These are phyloP conservation scores for Meliscaeva auricollis DNA, from an alignment of 2,888 invertebrate genomes.

Conservation along the genomic window DNA sequence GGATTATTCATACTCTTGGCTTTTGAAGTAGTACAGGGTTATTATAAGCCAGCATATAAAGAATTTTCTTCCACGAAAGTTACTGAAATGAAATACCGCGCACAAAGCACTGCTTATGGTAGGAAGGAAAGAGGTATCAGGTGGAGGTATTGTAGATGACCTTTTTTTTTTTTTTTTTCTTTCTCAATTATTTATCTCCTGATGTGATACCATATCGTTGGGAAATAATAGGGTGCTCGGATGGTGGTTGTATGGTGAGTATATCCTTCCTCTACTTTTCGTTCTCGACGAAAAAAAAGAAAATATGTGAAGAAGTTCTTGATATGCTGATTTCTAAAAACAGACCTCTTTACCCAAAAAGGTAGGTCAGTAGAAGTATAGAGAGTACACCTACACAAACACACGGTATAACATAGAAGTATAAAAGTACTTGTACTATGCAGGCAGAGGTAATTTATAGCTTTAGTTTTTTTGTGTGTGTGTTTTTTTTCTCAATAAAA, in stretches of 20 bases:
- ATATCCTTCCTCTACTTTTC: not conserved
- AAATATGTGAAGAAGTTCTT: conserved; percentile 9
- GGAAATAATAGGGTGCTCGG: not conserved
- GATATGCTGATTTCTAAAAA: conserved; percentile 22
- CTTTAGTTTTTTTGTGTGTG: not conserved
- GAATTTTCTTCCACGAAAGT: conserved; percentile 10
- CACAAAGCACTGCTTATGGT: conserved; percentile 30
- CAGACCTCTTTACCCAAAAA: conserved; percentile 12
- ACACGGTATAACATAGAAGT: not conserved
- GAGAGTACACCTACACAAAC: too few species aligned
- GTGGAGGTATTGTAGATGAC: conserved; percentile 9
- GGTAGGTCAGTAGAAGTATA: conserved; percentile 32
- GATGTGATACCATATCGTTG: conserved; percentile 27
- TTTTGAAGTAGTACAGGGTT: conserved; percentile 4
- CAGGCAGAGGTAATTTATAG: conserved; percentile 51
- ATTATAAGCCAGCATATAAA: not conserved
- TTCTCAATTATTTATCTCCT: conserved; percentile 40
- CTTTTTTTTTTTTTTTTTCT: conserved; percentile 2
- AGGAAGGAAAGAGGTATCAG: conserved; percentile 11
- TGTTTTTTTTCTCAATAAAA: conserved; percentile 50
- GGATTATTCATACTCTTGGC: conserved; percentile 19
- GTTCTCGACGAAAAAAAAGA: not conserved
- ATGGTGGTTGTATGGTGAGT: not conserved
- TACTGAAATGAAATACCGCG: conserved; percentile 25
- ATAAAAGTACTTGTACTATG: not conserved